These are phyloP conservation scores for Onychomys arenicola DNA, from an alignment of 2,797 vertebrate genomes.

Conservation along the genomic window DNA sequence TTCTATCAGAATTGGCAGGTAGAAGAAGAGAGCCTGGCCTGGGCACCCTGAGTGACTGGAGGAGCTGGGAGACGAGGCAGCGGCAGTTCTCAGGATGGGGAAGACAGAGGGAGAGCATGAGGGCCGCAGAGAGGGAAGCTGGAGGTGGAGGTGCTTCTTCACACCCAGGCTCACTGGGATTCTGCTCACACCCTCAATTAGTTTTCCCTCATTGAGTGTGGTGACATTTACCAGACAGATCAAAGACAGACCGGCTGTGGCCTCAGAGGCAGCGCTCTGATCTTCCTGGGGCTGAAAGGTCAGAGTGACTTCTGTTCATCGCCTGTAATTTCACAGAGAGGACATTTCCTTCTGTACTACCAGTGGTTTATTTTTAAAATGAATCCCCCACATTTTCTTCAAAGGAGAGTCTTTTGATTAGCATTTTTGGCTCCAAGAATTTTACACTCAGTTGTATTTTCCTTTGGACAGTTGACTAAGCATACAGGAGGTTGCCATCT, in stretches of 20 bases:
- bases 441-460: conserved; percentile 4
- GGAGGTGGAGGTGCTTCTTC: background rate
- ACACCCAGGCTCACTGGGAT: background rate
- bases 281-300: conserved; percentile 23
- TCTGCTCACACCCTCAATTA: background rate
- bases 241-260: background rate
- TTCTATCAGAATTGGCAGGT: background rate
- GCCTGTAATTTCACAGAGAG: conserved; percentile 38
- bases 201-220: conserved; percentile 1
- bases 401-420: conserved; percentile 15
- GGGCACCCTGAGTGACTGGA: no score
- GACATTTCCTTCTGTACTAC: background rate
- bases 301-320: conserved; percentile 55
- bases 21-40: background rate
- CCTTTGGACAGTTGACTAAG: background rate
- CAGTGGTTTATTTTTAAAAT: conserved; percentile 41
- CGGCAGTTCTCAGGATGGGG: background rate
- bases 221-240: conserved; percentile 58
- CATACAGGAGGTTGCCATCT: background rate
- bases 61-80: background rate
- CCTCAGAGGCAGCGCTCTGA: background rate
- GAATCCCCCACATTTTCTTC: background rate
- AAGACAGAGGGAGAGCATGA: background rate
- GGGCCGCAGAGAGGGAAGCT: background rate
- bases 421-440: background rate